Conservation (phyloP, 2,888 invertebrate genomes). For the Gisinianus flammeolus region DNA sequence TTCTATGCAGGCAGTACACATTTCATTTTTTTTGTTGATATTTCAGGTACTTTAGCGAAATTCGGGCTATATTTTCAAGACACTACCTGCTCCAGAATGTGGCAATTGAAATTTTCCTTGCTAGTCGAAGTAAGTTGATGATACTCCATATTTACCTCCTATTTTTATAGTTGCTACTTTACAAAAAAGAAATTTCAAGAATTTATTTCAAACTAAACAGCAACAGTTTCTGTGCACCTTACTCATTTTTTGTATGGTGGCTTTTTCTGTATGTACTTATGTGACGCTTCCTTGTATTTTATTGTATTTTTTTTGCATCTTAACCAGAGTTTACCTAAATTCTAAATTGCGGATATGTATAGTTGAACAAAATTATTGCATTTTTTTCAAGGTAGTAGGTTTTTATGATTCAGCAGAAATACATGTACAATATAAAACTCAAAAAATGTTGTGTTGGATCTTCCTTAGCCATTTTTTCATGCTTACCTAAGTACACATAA, state of each 20-base stretch:
- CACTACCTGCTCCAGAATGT: conserved; percentile 95
- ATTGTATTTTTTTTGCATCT: no score
- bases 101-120: conserved; percentile 97
- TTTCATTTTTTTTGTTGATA: no score
- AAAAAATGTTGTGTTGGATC: no score
- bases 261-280: conserved; percentile 2
- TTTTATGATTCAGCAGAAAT: no score
- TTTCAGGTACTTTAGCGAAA: conserved; percentile 99
- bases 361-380: no score
- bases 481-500: no score
- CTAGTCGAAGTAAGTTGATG: conserved; percentile 91
- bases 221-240: background rate
- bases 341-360: no score
- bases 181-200: background rate
- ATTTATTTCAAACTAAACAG: background rate
- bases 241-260: background rate
- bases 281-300: background rate
- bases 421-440: no score
- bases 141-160: conserved; percentile 1
- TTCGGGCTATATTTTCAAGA: conserved; percentile 96
- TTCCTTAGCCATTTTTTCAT: no score
- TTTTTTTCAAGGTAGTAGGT: no score
- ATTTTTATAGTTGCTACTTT: conserved; percentile 23
- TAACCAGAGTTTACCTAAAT: no score
- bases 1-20: no score